Percentiles rank a stretch among this genome's conserved stretches.
These are phyloP conservation scores for Anarsia innoxiella DNA, from an alignment of 2,888 invertebrate species.

Conservation along the genomic window DNA sequence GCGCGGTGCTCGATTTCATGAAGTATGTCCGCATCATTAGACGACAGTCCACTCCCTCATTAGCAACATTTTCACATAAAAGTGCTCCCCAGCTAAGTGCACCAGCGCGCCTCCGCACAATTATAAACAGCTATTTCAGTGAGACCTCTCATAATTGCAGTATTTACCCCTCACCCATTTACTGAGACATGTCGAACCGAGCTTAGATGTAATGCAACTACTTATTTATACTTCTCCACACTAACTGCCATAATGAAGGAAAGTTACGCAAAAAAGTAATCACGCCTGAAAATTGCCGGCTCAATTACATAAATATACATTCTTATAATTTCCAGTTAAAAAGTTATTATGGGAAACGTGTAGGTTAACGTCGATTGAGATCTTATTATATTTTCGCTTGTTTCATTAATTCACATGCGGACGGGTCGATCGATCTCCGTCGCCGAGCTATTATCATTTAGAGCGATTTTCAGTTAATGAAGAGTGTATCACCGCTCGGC, in stretches of 20 bases:
- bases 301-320: conserved; percentile 35
- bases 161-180: conserved; percentile 60
- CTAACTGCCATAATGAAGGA: conserved; percentile 7
- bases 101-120: conserved; percentile 44
- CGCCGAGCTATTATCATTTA: conserved; percentile 59
- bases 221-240: conserved; percentile 7
- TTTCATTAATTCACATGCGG: conserved; percentile 52
- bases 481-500: conserved; percentile 46
- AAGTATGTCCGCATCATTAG: conserved; percentile 58
- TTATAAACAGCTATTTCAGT: conserved; percentile 68
- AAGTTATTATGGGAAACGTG: conserved; percentile 46
- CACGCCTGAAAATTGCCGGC: conserved; percentile 31
- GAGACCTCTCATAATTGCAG: conserved; percentile 57
- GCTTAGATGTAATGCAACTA: conserved; percentile 21
- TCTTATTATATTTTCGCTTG: conserved; percentile 56
- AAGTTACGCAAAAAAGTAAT: conserved; percentile 16
- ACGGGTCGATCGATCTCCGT: conserved; percentile 39
- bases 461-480: conserved; percentile 67
- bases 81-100: conserved; percentile 50
- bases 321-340: conserved; percentile 32
- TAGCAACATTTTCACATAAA: conserved; percentile 68
- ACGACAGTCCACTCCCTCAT: conserved; percentile 53
- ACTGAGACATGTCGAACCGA: conserved; percentile 50
- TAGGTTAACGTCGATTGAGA: conserved; percentile 50
- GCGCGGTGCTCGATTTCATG: conserved; percentile 32